Evolutionary conservation across 2,113 vertebrate genomes (phyloP).

Genomic region (Ameiurus melas): DNA sequence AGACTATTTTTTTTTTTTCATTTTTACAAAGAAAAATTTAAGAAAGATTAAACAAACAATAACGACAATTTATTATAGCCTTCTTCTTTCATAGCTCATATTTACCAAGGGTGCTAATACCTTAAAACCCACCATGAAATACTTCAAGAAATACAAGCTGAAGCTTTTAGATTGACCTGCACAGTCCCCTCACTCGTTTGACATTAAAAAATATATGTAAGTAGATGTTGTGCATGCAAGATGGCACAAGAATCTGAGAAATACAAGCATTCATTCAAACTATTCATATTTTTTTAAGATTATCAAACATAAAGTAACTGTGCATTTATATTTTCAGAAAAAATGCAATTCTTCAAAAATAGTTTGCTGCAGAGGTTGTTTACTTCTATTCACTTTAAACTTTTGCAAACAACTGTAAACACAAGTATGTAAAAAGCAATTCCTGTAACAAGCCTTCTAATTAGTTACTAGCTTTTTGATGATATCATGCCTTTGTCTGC

Average conservation of each 20-base stretch:
- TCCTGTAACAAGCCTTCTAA: not conserved
- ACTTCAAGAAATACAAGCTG: too few species aligned
- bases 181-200: too few species aligned
- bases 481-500: not conserved
- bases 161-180: too few species aligned
- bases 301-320: not conserved
- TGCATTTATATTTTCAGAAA: not conserved
- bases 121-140: too few species aligned
- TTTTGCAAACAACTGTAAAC: not conserved
- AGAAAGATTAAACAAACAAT: too few species aligned
- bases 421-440: not conserved
- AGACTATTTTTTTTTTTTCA: too few species aligned
- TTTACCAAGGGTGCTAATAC: too few species aligned
- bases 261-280: too few species aligned
- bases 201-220: not conserved
- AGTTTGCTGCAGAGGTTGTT: not conserved
- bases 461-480: not conserved
- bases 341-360: not conserved
- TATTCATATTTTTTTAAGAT: not conserved
- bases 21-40: too few species aligned
- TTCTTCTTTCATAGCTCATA: too few species aligned
- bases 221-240: not conserved
- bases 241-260: not conserved
- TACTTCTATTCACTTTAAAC: not conserved
- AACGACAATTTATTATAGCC: too few species aligned